These are phyloP conservation scores for Clarias fuscus DNA, from an alignment of 2,797 vertebrate species.

Conservation along the genomic window DNA sequence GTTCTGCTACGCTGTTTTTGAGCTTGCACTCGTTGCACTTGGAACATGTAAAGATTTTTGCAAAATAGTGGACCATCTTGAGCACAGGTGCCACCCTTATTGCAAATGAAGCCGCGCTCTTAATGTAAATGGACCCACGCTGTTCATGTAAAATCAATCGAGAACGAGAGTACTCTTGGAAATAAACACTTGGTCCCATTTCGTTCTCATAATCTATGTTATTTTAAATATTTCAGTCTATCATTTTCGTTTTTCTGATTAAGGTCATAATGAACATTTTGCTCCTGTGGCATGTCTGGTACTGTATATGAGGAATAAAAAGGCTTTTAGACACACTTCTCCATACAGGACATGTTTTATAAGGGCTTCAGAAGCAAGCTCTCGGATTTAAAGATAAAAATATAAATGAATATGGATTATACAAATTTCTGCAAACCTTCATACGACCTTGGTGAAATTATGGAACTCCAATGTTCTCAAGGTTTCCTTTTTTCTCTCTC, in stretches of 20 bases:
- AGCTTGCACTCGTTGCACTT: background rate
- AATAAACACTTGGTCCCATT: background rate
- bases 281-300: background rate
- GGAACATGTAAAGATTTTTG: background rate
- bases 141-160: background rate
- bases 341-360: background rate
- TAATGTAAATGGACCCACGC: background rate
- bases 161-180: background rate
- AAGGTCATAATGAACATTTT: background rate
- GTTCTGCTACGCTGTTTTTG: background rate
- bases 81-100: background rate
- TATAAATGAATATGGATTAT: no score
- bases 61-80: background rate
- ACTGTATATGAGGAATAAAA: background rate
- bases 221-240: background rate
- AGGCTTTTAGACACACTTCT: background rate
- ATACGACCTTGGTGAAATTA: background rate
- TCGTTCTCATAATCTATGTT: background rate
- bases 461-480: background rate
- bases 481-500: background rate
- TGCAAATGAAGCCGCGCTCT: background rate
- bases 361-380: background rate
- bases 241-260: background rate
- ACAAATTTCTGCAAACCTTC: background rate
- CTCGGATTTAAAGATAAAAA: background rate